Evolutionary conservation across 2,888 invertebrate genomes (phyloP).

Genomic region (Acronicta alni): DNA sequence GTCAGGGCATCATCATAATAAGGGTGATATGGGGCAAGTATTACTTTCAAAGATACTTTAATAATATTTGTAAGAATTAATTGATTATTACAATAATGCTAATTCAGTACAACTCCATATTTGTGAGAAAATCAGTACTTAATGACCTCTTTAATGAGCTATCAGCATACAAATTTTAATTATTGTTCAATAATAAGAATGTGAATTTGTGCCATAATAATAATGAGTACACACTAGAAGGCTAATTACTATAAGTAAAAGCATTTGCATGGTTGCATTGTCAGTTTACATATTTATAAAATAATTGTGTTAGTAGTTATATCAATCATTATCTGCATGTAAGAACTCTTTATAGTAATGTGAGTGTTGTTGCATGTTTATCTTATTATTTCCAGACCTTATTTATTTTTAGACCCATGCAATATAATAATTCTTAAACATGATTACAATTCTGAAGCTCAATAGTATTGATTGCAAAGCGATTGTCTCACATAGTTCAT

Average conservation of each 20-base stretch:
- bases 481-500: slow-evolving; percentile 30
- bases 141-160: no score
- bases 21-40: no score
- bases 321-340: slow-evolving; percentile 26
- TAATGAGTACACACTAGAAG: not conserved
- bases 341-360: slow-evolving; percentile 7
- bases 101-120: no score
- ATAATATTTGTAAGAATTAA: no score
- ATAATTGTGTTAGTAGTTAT: slow-evolving; percentile 5
- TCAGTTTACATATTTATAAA: not conserved
- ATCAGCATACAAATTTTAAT: no score
- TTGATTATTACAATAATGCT: no score
- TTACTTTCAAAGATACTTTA: no score
- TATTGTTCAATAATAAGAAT: no score
- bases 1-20: no score
- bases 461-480: slow-evolving; percentile 31
- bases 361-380: slow-evolving; percentile 21
- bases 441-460: slow-evolving; percentile 1
- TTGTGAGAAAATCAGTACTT: no score
- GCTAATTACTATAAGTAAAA: not conserved
- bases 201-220: not conserved
- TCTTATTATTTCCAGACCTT: slow-evolving; percentile 24
- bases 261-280: slow-evolving; percentile 1
- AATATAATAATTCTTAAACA: slow-evolving; percentile 1
- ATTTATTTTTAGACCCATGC: slow-evolving; percentile 11